Evolutionary conservation across 2,113 vertebrate species (phyloP), one percentile per base, ranked within the genome.

Genomic region (Prietella phreatophila): DNA sequence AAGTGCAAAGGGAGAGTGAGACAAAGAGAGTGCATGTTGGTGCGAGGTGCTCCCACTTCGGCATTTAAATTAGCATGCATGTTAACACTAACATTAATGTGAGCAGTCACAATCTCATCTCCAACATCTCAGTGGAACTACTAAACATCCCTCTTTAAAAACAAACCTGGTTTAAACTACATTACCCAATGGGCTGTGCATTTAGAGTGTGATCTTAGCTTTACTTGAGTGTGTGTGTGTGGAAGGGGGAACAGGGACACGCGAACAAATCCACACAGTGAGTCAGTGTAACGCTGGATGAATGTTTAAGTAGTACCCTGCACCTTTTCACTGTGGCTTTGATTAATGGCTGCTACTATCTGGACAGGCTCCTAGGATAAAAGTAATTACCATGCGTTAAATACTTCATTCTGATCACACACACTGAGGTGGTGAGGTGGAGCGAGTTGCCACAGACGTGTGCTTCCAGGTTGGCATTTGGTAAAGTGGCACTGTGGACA

Each of bases 31-130:
- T 33, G 58, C 20, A 60, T 76, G 36, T 85, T 73, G 27, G 50
- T 85, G 30, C 25, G 14, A 42, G 69, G 7, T 13, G 53, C 76
- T 80, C 56, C 50, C 79, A 76, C 14, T 27, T n/a, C 61, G 33
- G 56, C 47, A 67, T 80, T 42, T 42, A 65, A 22, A 71, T 71
- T 42, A 82, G 71, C 78, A 65, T 63, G 76, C 50, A 73, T 55
- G 84, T 92, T 90, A 82, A 90, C 85, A 90, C 86, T 86, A 91
- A 92, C n/a, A 50, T 92, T 93, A 90, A 82, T 91, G 89, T 91
- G 86, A 90, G 89, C 89, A 10, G 56, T 60, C 90, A 88, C 89
- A 58, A 11, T 65, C 89, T 85, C 93, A 90, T 89, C 61, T 83
- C 83, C 84, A 88, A 75, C 85, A 71, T 73, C 89, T 90, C 84